Percentiles rank a stretch among this genome's conserved stretches.
phyloP scores from a whole-genome alignment of 2,113 vertebrate species.

The Microcebus tavaratra region DNA sequence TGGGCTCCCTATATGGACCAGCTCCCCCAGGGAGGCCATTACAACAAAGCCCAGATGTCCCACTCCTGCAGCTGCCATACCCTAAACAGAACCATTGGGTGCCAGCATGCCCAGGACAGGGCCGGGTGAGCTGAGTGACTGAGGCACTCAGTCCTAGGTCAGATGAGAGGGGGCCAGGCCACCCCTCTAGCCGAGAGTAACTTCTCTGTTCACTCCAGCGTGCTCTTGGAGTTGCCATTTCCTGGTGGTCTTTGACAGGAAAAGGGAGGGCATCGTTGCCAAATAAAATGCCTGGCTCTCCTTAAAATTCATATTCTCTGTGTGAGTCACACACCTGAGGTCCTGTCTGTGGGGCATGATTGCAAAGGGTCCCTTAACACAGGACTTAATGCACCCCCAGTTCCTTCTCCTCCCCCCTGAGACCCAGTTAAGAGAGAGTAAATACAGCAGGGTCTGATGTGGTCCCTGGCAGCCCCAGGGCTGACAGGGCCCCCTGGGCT shows the following conservation, averaged over 20 bases:
- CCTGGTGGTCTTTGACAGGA: not conserved
- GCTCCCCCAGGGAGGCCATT: not conserved
- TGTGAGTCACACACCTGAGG: not conserved
- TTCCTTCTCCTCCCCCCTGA: not conserved
- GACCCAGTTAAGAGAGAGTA: not conserved
- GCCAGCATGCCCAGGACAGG: too few relatives aligned
- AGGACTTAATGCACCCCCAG: not conserved
- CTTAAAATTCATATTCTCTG: not conserved
- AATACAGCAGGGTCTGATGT: not conserved
- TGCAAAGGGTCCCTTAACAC: not conserved
- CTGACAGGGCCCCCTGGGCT: not conserved
- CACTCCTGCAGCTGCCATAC: not conserved
- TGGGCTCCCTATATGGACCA: not conserved
- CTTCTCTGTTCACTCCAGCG: not conserved
- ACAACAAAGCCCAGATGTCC: not conserved
- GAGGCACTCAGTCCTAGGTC: not conserved
- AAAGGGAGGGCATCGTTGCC: not conserved
- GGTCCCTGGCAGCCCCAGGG: not conserved
- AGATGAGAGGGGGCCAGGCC: accelerated
- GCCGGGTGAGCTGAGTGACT: not conserved
- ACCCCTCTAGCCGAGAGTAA: not conserved
- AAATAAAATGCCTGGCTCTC: not conserved
- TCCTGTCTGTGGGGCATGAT: not conserved
- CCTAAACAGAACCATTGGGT: not conserved
- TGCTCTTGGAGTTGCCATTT: not conserved